A percentile compares a stretch with the other conserved stretches of the same genome.
Conservation (phyloP, 2,113 vertebrate genomes). For the Periophthalmodon schlosseri region DNA sequence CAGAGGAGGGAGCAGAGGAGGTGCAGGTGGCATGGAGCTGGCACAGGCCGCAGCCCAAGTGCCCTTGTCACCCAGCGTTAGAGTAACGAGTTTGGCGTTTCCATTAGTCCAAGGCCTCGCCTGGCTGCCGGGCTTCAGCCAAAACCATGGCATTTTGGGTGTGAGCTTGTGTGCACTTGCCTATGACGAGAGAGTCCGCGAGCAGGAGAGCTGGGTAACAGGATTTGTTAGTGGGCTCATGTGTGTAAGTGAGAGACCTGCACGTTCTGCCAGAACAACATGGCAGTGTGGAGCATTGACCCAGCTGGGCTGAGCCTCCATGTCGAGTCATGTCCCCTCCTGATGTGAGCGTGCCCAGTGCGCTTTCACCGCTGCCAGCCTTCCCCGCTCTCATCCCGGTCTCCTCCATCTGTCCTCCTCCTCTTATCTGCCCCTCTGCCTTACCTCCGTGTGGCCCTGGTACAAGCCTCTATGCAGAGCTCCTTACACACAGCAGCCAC, state of each 20-base stretch:
- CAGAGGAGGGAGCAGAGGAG: not conserved
- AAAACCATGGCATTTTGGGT: conserved; percentile 71
- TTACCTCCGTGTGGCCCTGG: conserved; percentile 54
- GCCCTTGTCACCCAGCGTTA: conserved; percentile 82
- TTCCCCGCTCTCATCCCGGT: conserved; percentile 56
- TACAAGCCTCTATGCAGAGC: conserved; percentile 26
- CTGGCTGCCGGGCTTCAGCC: conserved; percentile 53
- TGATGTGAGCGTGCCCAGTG: conserved; percentile 73
- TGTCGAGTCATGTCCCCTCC: conserved; percentile 79
- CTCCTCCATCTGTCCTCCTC: conserved; percentile 67
- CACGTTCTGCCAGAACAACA: conserved; percentile 68
- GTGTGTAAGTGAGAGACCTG: conserved; percentile 33
- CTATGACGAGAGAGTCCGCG: conserved; percentile 55
- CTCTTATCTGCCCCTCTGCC: conserved; percentile 53
- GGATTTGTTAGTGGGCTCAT: conserved; percentile 57
- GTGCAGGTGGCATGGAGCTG: conserved; percentile 79
- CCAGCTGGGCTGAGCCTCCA: conserved; percentile 75
- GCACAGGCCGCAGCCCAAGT: conserved; percentile 78
- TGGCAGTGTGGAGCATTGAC: conserved; percentile 70
- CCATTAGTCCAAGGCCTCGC: conserved; percentile 73
- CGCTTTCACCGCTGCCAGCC: conserved; percentile 64
- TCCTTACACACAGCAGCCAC: conserved; percentile 40
- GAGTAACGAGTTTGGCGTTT: conserved; percentile 80
- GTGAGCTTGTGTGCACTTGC: conserved; percentile 61
- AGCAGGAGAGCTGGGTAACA: conserved; percentile 41